A percentile compares a stretch with the other conserved stretches of the same genome.
phyloP scores from a whole-genome alignment of 1,140 invertebrate genomes.

The Drosophila mayri region DNA sequence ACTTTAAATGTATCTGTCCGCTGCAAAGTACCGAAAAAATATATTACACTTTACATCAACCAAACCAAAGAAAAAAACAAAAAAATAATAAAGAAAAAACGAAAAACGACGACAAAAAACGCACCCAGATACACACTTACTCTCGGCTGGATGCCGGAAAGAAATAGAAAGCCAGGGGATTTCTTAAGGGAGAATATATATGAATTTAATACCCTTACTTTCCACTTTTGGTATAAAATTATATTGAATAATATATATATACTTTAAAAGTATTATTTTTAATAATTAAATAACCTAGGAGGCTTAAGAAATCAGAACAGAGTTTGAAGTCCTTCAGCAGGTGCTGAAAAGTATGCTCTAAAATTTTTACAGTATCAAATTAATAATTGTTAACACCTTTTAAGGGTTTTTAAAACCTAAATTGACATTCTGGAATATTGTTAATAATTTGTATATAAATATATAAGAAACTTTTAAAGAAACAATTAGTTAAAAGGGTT shows the following conservation, averaged over 20 bases:
- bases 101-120: constrained; percentile 31
- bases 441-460: too few relatives aligned
- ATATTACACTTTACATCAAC: constrained; percentile 64
- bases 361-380: background rate
- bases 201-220: constrained; percentile 3
- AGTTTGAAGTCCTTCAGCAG: background rate
- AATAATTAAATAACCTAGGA: too few relatives aligned
- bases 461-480: too few relatives aligned
- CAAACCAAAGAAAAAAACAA: constrained; percentile 13
- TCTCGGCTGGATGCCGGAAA: constrained; percentile 20
- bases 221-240: too few relatives aligned
- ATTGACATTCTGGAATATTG: too few relatives aligned
- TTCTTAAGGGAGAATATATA: background rate
- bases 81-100: constrained; percentile 22
- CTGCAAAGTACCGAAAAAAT: constrained; percentile 65
- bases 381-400: too few relatives aligned
- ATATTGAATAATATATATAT: background rate
- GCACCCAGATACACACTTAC: constrained; percentile 34
- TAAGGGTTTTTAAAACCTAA: too few relatives aligned
- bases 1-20: constrained; percentile 78
- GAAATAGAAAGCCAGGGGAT: constrained; percentile 18
- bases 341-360: background rate
- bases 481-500: too few relatives aligned
- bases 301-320: background rate
- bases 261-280: too few relatives aligned